Evolutionary conservation across 2,113 vertebrate species (phyloP).

Genomic region (Callipepla squamata): DNA sequence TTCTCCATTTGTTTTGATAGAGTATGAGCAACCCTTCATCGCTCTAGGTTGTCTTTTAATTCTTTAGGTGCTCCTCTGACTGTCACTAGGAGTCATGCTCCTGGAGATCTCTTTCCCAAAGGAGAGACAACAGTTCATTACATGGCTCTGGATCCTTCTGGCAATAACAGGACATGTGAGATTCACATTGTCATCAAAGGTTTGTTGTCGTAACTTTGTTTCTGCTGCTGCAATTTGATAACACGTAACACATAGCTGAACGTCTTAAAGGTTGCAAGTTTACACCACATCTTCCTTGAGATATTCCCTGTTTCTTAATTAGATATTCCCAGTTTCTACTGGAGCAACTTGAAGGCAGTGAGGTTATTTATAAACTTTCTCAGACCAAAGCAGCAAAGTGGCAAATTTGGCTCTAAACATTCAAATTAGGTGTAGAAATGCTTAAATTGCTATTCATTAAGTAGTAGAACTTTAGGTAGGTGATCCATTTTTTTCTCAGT

Average conservation of each 20-base stretch:
- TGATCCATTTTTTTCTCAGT: not conserved
- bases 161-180: slow-evolving; percentile 92
- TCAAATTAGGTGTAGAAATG: not conserved
- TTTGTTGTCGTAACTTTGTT: slow-evolving; percentile 55
- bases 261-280: not conserved
- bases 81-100: slow-evolving; percentile 84
- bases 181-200: slow-evolving; percentile 90
- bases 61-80: slow-evolving; percentile 80
- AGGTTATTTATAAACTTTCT: not conserved
- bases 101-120: slow-evolving; percentile 86
- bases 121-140: slow-evolving; percentile 90
- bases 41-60: not conserved
- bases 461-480: not conserved
- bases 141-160: slow-evolving; percentile 87
- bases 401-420: not conserved
- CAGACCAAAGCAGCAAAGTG: not conserved
- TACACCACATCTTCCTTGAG: not conserved
- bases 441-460: not conserved
- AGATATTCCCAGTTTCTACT: not conserved
- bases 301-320: not conserved
- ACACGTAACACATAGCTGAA: not conserved
- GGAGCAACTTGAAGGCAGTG: not conserved
- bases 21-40: not conserved
- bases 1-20: not conserved
- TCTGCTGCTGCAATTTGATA: not conserved